Base-by-base conservation (phyloP, 1,140 invertebrate genomes). In the Bemisia tabaci region DNA sequence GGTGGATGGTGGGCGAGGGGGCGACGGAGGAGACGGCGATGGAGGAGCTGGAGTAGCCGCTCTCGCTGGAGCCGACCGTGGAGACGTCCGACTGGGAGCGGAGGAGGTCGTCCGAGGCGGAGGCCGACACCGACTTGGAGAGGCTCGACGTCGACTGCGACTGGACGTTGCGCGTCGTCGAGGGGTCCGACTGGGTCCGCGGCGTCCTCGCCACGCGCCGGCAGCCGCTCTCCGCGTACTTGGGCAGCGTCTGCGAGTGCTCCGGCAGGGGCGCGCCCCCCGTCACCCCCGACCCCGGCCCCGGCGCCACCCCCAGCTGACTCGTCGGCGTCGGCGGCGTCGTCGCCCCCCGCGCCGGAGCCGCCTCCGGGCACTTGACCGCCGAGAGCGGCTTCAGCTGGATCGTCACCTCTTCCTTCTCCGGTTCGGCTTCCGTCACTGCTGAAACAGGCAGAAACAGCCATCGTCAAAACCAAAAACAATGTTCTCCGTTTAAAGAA, bases 161-260 rank as follows among this genome's bases (percentile, higher is more conserved):
- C 22, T 64, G 59, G 1, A 25, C 11, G 12, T 33, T 25, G 11
- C 48, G 62, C 26, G 61, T 71, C 59, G 68, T 71, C 64, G 65
- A 68, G 26, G 72, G 72, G 63, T 73, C 72, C 2, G 72, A 73
- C 58, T 73, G 72, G 22, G 72, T 71, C n/a, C 72, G 59, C 1
- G 72, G 68, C n/a, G 72, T 66, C 24, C 72, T 60, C 1, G 63
- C 62, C 1, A 65, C 64, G n/a, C 70, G 48, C 63, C 65, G 12
- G 59, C 62, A 22, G 24, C n/a, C 24, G n/a, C n/a, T 11, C 5
- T 9, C 33, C n/a, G n/a, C 24, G 60, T 22, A 61, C 33, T 48
- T 48, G 5, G n/a, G 60, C 11, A 61, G 60, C 60, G 24, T 22
- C 60, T 61, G 60, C 22, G n/a, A 61, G 22, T 61, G 60, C 11